Base-by-base conservation (phyloP, 2,113 vertebrate species). In the Gavialis gangeticus region DNA sequence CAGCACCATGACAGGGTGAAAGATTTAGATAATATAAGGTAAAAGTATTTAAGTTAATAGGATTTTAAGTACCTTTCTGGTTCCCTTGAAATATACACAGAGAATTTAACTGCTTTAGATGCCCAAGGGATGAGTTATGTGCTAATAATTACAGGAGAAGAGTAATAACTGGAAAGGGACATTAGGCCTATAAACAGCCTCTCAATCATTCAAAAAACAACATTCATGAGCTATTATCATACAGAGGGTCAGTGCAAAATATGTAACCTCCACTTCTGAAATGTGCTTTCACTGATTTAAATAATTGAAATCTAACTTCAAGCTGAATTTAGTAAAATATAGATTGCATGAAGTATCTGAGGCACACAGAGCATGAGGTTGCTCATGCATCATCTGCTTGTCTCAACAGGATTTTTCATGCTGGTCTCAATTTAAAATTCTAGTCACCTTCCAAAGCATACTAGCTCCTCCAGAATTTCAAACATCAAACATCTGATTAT, bases 301-400 rank as follows among this genome's bases (percentile, higher is more conserved):
- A 76, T 12, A 91, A 46, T 79, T 90, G 91, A 95, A 87, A 90
- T 59, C 88, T 85, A 54, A 93, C 54, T 77, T 75, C 22, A 90
- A 60, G 75, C 21, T 80, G 79, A 96, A 94, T 94, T 96, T 94
- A 93, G 67, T 63, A 94, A 91, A 93, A 92, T 90, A 92, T 11
- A 57, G 84, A 89, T 93, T 95, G 83, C 85, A 84, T 1, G 62
- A 96, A 95, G 67, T 93, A 93, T 89, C 88, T 37, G 79, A 95
- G 94, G 95, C 16, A 67, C 80, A 93, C 46, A 93, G 86, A 93
- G 87, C 34, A 24, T 89, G 91, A 91, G n/a, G 87, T 63, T 79
- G 87, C 88, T 81, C 66, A 83, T 92, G 87, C 16, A 89, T 76
- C 77, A 88, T 5, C 10, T 16, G 90, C 90, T 83, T 94, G 82